Percentiles rank a stretch among this genome's conserved stretches.
These are phyloP conservation scores for Diadophis punctatus DNA, from an alignment of 2,113 vertebrate genomes.

Conservation along the genomic window DNA sequence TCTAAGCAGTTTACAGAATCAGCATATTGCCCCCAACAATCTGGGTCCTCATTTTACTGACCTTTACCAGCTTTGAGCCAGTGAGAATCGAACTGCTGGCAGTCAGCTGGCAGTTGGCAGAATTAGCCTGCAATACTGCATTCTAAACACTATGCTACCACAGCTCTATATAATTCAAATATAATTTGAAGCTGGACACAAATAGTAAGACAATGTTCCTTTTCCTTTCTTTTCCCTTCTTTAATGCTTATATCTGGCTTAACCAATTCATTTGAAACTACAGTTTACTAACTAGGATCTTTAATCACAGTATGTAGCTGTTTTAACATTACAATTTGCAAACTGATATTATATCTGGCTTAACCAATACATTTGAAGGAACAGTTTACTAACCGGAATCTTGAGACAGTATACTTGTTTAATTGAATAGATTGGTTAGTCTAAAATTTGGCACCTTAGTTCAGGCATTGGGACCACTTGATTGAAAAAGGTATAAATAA, in stretches of 20 bases:
- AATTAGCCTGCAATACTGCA: not conserved
- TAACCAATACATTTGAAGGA: not conserved
- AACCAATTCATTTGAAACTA: not conserved
- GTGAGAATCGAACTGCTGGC: not conserved
- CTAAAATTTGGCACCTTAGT: not conserved
- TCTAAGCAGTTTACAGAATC: not conserved
- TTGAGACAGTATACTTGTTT: not conserved
- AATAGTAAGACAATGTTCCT: not conserved
- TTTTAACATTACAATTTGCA: not conserved
- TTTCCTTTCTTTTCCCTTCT: not conserved
- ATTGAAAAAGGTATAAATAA: not conserved
- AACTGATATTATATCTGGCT: not conserved
- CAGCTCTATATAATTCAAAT: not conserved
- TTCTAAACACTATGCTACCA: not conserved
- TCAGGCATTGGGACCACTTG: not conserved
- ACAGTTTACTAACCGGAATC: not conserved
- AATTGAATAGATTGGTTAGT: not conserved
- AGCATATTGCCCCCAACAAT: not conserved
- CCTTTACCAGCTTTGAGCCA: not conserved
- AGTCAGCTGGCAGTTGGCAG: not conserved
- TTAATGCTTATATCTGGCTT: not conserved
- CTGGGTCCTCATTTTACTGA: not conserved
- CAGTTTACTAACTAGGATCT: not conserved
- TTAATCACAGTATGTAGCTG: not conserved
- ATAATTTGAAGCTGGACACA: not conserved